phyloP scores from a whole-genome alignment of 2,113 vertebrate genomes.

The Falcunculus frontatus region DNA sequence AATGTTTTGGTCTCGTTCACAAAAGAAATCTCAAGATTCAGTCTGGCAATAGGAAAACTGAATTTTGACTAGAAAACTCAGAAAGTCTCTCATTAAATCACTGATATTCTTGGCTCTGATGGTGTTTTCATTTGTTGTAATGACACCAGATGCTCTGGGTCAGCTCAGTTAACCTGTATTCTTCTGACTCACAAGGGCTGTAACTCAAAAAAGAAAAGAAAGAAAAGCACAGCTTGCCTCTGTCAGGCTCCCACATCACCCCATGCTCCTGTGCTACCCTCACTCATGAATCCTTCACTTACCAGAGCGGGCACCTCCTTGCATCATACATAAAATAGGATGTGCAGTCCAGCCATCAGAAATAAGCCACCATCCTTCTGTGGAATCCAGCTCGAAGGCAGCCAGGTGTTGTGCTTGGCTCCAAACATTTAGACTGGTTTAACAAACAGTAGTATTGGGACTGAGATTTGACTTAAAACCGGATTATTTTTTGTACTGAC shows the following conservation, averaged over 20 bases:
- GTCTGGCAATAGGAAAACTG: background rate
- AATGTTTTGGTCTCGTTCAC: background rate
- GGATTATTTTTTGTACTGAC: accelerated
- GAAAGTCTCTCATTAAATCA: background rate
- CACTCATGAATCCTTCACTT: background rate
- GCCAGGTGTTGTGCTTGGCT: background rate
- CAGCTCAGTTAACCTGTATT: background rate
- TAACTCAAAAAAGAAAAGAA: background rate
- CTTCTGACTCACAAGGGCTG: background rate
- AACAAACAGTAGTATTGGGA: background rate
- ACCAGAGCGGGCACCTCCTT: background rate
- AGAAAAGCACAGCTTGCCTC: background rate
- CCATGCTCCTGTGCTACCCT: background rate
- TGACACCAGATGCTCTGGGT: background rate
- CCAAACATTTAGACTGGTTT: background rate
- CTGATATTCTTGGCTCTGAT: background rate
- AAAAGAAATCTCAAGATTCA: background rate
- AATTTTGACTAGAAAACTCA: background rate
- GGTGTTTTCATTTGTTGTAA: background rate
- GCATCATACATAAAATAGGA: accelerated
- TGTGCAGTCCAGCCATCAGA: background rate
- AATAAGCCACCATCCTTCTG: background rate
- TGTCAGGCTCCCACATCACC: background rate
- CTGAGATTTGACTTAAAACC: background rate
- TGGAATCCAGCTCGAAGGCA: background rate